Evolutionary conservation across 2,113 vertebrate species (phyloP).

Genomic region (Antechinus flavipes): DNA sequence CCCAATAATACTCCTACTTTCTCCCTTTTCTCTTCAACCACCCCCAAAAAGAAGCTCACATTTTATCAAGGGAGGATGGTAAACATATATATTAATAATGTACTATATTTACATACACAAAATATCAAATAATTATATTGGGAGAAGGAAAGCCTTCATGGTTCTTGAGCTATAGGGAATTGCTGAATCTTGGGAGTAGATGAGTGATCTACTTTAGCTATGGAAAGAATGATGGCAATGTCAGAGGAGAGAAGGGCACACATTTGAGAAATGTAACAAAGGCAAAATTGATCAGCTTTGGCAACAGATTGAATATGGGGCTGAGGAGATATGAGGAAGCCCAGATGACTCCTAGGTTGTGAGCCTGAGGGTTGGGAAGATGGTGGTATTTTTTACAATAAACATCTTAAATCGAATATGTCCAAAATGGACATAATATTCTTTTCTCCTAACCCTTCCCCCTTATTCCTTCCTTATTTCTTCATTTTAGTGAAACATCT

Average conservation of each 20-base stretch:
- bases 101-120: not conserved
- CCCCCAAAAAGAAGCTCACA: too few relatives aligned
- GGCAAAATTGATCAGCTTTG: too few relatives aligned
- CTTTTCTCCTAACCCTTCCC: not conserved
- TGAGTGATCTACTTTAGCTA: not conserved
- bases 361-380: too few relatives aligned
- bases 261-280: too few relatives aligned
- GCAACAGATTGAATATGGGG: too few relatives aligned
- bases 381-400: too few relatives aligned
- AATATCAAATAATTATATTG: not conserved
- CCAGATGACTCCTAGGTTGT: too few relatives aligned
- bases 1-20: too few relatives aligned
- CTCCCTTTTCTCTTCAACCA: too few relatives aligned
- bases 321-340: too few relatives aligned
- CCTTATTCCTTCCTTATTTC: not conserved
- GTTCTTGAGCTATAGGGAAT: not conserved
- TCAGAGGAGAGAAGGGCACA: too few relatives aligned
- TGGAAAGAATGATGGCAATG: not conserved
- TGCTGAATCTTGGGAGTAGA: not conserved
- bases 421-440: not conserved
- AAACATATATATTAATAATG: not conserved
- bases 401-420: not conserved
- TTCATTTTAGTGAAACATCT: not conserved
- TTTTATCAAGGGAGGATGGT: not conserved
- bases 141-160: not conserved